Evolutionary conservation across 2,113 vertebrate species (phyloP), one percentile per base, ranked within the genome.

Genomic region (Donacobius atricapilla): DNA sequence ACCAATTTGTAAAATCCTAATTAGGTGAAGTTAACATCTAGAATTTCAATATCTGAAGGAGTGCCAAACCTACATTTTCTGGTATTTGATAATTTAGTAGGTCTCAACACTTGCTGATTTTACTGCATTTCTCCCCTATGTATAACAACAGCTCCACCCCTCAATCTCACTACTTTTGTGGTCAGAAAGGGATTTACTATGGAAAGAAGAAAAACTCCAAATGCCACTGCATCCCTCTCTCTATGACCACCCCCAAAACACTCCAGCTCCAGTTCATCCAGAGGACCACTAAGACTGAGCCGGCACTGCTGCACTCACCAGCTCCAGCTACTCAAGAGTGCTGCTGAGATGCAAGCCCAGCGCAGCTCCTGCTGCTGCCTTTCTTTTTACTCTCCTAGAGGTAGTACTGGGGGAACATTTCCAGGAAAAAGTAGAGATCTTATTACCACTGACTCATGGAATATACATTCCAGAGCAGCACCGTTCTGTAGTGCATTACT

Each of bases 221-320:
- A 78, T 18, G 14, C 15, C 28, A 77, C 25, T n/a, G n/a, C 40
- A 69, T 42, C 42, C 3, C 15, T 53, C 11, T 72, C 28, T 17
- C 42, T 78, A 0, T 23, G 33, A 54, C 11, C 21, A 56, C 5
- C 3, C n/a, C 9, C 28, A 83, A 42, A 80, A 86, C 0, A 1
- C 50, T 31, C 48, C 71, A 63, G 39, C n/a, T 72, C 14, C 31
- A 31, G 40, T n/a, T 76, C n/a, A 79, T 21, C 35, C 53, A 81
- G 13, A 73, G 20, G 17, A 28, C 13, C 40, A 60, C 11, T 21
- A 63, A 25, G 18, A 68, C 28, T 0, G 0, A 87, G 35, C 7
- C 30, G 3, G 1, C 22, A 35, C 18, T 21, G 23, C 58, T 45
- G 31, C 24, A 40, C 10, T 37, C 0, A 0, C 6, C 9, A n/a